Evolutionary conservation across 2,113 vertebrate genomes (phyloP).

Genomic region (Anguilla japonica): DNA sequence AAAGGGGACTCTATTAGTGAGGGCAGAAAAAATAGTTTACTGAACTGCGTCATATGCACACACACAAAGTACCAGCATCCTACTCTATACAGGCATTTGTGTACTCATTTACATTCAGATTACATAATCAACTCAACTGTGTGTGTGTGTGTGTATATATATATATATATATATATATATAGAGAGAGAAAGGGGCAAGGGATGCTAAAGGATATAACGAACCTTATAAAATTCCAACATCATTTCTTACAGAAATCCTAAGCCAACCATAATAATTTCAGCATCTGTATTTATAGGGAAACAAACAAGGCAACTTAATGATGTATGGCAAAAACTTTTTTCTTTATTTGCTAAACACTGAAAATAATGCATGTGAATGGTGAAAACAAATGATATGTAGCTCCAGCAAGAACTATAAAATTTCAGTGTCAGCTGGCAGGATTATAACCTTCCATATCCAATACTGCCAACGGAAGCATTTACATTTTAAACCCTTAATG

Average conservation of each 20-base stretch:
- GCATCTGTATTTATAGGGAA: background rate
- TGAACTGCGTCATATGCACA: too few species aligned
- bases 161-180: background rate
- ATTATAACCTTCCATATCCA: background rate
- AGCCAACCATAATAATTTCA: background rate
- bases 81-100: too few species aligned
- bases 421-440: constrained; percentile 12
- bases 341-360: background rate
- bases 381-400: background rate
- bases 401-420: background rate
- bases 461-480: constrained; percentile 1
- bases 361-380: background rate
- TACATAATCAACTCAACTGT: background rate
- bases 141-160: constrained; percentile 18
- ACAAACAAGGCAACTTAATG: background rate
- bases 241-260: constrained; percentile 5
- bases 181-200: background rate
- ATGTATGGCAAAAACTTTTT: background rate
- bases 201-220: background rate
- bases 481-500: constrained; percentile 28
- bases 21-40: too few species aligned
- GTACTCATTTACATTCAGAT: too few species aligned
- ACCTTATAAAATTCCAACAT: background rate
- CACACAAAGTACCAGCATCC: too few species aligned
- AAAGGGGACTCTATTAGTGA: too few species aligned